Evolutionary conservation across 2,888 invertebrate genomes (phyloP).

Genomic region (Erpobdella octoculata): DNA sequence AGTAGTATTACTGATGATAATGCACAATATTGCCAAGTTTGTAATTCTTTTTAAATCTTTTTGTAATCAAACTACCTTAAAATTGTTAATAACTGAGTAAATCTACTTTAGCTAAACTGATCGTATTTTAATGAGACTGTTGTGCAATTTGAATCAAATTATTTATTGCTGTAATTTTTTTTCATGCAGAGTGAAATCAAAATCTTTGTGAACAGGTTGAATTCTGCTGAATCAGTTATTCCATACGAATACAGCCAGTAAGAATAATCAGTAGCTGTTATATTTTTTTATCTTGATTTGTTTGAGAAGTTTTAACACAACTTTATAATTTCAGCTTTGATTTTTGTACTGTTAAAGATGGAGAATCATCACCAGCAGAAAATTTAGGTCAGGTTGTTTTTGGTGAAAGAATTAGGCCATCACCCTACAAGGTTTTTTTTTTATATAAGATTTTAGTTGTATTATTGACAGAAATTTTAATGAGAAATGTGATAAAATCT

Average conservation of each 20-base stretch:
- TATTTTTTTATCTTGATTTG: neutral
- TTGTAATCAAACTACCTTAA: too few relatives aligned
- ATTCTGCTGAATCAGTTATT: slow-evolving; percentile 93
- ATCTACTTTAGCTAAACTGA: too few relatives aligned
- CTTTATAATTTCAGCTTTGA: slow-evolving; percentile 65
- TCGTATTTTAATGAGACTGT: too few relatives aligned
- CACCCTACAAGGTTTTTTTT: slow-evolving; percentile 69
- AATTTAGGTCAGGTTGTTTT: slow-evolving; percentile 97
- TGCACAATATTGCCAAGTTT: too few relatives aligned
- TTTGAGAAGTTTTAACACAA: neutral
- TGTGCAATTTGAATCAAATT: too few relatives aligned
- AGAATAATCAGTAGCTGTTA: slow-evolving; percentile 39
- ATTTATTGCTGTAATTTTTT: too few relatives aligned
- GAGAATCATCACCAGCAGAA: slow-evolving; percentile 71
- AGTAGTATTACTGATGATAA: too few relatives aligned
- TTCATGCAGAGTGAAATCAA: slow-evolving; percentile 48
- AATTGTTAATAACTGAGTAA: too few relatives aligned
- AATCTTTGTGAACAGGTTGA: slow-evolving; percentile 55
- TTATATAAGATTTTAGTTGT: neutral
- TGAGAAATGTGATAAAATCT: neutral
- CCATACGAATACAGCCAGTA: slow-evolving; percentile 93
- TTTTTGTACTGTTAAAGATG: slow-evolving; percentile 63
- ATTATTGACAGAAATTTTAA: neutral
- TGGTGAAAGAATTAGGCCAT: slow-evolving; percentile 92
- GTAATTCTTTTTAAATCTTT: too few relatives aligned